Base-by-base conservation (phyloP, 2,797 vertebrate genomes). In the Pagetopsis macropterus region DNA sequence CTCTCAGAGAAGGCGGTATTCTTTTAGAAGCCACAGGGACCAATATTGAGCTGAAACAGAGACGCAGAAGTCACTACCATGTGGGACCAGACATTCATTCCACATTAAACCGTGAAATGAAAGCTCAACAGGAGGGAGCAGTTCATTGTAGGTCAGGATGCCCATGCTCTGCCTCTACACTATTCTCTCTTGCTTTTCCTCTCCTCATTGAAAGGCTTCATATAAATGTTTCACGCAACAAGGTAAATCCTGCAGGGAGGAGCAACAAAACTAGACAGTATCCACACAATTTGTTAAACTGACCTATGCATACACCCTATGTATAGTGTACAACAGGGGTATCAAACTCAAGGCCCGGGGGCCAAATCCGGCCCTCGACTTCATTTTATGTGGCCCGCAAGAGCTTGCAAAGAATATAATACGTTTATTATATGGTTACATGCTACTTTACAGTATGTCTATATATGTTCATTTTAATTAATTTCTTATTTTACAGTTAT, bases 51-150 rank as follows among this genome's bases (percentile, higher is more conserved):
- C 71, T 68, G 48, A 82, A 60, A 74, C 66, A 76, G 61, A 85
- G 67, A 84, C 65, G 73, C 45, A 76, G 62, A 79, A 68, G 52
- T n/a, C 55, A 46, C 56, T 54, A 65, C 67, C 71, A 70, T 81
- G 68, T 61, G 66, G 59, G 75, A 84, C 45, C 45, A 77, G 44
- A 79, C 70, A 91, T 85, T 88, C 78, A 75, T 57, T 85, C 54
- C 70, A 85, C 75, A 87, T 90, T 87, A 80, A 87, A 76, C 78
- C 84, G 85, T 89, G 83, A 87, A 91, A 88, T 90, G 78, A 90
- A 81, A 88, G 72, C 79, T 82, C 79, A 67, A 77, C 79, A 76
- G 80, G 83, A 79, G 54, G 45, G 66, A 78, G 40, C 50, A 56
- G 63, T 79, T 86, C 57, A 71, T 62, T 57, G 60, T 70, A 62